Evolutionary conservation across 2,113 vertebrate genomes (phyloP), one percentile per base, ranked within the genome.

Genomic region (Pteropus alecto): DNA sequence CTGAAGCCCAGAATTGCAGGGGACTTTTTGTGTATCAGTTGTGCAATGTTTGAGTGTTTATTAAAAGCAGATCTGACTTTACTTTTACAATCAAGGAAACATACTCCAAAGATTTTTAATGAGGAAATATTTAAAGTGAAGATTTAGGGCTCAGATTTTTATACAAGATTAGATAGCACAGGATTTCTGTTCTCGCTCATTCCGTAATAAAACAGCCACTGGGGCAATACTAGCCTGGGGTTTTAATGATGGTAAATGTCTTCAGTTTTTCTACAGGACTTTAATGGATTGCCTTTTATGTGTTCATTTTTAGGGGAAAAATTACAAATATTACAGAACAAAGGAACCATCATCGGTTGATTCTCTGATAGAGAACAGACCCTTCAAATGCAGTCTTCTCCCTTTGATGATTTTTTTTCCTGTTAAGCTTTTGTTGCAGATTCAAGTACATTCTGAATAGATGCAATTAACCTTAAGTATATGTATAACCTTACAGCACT

Each of bases 391-490:
- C 61, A 67, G 67, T 65, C 96, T 98, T 68, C 22, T 94, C 46
- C 74, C 33, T 97, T 94, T 94, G 98, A 92, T 86, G 96, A 96
- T 90, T 98, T 97, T 97, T 97, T 96, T 96, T 96, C 88, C 81
- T 56, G 48, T 96, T 60, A 97, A 96, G 96, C 95, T 98, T 98
- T 98, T 98, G 97, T 98, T 98, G 98, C 97, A 96, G 86, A 98
- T 98, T 90, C 97, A 97, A 97, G 98, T 98, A 73, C 94, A 96
- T 97, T 90, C 95, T 93, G 96, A 98, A 98, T 16, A 13, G 95
- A 96, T 88, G 90, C 79, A 98, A 98, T 98, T 97, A 90, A 90
- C 97, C 96, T 98, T 97, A 97, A 96, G 96, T 96, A 98, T 97
- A 97, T 95, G 97, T 96, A 98, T 98, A 97, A 95, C 94, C 96